Conservation (phyloP, 2,113 vertebrate species). For the Cervus canadensis region DNA sequence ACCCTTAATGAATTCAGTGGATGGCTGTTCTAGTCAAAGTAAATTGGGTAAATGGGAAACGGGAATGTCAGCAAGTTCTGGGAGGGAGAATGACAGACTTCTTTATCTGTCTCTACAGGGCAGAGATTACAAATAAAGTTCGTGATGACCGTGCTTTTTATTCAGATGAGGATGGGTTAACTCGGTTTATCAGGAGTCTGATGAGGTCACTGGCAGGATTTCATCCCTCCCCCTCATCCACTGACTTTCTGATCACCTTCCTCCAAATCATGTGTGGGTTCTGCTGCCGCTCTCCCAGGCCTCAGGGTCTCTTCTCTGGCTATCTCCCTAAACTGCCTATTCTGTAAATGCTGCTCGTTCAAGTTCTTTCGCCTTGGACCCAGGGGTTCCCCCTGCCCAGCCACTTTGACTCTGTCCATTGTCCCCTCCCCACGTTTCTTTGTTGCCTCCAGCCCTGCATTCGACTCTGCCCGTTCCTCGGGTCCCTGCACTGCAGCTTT, state of each 20-base stretch:
- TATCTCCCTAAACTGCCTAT: neutral
- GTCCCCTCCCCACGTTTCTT: neutral
- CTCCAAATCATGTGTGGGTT: rapidly evolving
- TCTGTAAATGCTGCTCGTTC: neutral
- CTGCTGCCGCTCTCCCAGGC: neutral
- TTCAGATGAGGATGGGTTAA: neutral
- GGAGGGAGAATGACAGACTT: neutral
- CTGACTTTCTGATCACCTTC: neutral
- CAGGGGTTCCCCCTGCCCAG: neutral
- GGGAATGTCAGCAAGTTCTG: neutral
- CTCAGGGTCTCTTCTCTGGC: neutral
- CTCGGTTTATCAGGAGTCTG: neutral
- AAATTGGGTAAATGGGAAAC: neutral
- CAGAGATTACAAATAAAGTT: neutral
- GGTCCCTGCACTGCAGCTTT: neutral
- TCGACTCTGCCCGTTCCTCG: neutral
- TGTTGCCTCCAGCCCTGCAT: neutral
- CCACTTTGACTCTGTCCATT: neutral
- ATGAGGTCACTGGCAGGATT: neutral
- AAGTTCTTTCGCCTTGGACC: neutral
- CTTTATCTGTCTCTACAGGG: neutral
- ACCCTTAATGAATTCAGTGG: neutral
- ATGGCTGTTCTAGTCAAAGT: neutral
- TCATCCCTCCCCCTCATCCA: rapidly evolving
- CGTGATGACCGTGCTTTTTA: neutral